phyloP scores from a whole-genome alignment of 1,140 invertebrate genomes.

The Pemphigus obesinymphae region DNA sequence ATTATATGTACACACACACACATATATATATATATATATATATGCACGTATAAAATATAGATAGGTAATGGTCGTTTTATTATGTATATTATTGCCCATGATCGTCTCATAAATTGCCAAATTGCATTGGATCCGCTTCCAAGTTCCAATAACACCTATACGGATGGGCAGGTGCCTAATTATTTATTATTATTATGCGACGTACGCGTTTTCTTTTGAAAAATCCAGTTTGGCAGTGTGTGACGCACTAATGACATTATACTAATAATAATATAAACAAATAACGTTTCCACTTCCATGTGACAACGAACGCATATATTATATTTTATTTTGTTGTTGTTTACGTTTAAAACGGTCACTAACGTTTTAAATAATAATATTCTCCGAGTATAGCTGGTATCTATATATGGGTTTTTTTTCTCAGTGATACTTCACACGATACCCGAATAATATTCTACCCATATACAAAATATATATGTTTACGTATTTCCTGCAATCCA shows the following conservation, averaged over 20 bases:
- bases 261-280: conserved; percentile 5
- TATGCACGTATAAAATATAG: not conserved
- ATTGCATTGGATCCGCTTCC: not conserved
- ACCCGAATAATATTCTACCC: too few relatives aligned
- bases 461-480: too few relatives aligned
- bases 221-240: not conserved
- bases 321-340: not conserved
- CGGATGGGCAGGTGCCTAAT: too few relatives aligned
- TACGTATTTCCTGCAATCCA: too few relatives aligned
- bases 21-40: too few relatives aligned
- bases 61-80: too few relatives aligned
- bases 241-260: too few relatives aligned
- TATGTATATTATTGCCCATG: not conserved
- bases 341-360: not conserved
- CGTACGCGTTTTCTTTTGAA: not conserved
- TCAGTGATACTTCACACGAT: too few relatives aligned
- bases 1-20: too few relatives aligned
- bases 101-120: not conserved
- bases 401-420: too few relatives aligned
- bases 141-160: too few relatives aligned
- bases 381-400: too few relatives aligned
- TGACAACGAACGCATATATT: not conserved
- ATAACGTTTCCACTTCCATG: not conserved
- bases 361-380: not conserved
- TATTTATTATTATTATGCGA: not conserved